phyloP scores from a whole-genome alignment of 2,113 vertebrate genomes.

The Melospiza georgiana region DNA sequence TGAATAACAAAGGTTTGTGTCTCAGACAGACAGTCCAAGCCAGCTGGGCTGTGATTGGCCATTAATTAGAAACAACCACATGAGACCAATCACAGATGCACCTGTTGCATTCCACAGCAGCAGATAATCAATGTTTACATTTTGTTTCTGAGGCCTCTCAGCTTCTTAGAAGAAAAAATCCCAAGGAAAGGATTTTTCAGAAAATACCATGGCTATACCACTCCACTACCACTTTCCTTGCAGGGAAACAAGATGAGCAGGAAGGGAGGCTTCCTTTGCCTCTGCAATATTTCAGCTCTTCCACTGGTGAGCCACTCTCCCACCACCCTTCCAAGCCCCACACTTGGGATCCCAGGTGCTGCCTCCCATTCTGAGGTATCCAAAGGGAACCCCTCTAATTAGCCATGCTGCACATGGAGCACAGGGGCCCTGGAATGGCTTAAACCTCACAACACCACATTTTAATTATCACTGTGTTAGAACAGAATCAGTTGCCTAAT shows the following conservation, averaged over 20 bases:
- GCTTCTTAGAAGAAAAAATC: too few species aligned
- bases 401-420: not conserved
- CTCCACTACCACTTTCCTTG: not conserved
- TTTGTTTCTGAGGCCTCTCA: too few species aligned
- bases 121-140: too few species aligned
- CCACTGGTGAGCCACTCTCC: not conserved
- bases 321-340: not conserved
- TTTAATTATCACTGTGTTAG: constrained; percentile 23
- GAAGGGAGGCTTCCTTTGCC: not conserved
- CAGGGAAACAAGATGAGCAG: not conserved
- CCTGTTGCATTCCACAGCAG: too few species aligned
- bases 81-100: too few species aligned
- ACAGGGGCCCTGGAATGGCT: not conserved
- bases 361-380: not conserved
- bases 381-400: not conserved
- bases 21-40: too few species aligned
- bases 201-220: too few species aligned
- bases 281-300: not conserved
- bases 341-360: rapidly evolving
- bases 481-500: constrained; percentile 9
- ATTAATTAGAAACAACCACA: too few species aligned
- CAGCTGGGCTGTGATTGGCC: too few species aligned
- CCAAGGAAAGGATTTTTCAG: too few species aligned
- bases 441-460: not conserved
- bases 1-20: too few species aligned